Conservation (phyloP, 2,113 vertebrate genomes). For the Hirundichthys speculiger region DNA sequence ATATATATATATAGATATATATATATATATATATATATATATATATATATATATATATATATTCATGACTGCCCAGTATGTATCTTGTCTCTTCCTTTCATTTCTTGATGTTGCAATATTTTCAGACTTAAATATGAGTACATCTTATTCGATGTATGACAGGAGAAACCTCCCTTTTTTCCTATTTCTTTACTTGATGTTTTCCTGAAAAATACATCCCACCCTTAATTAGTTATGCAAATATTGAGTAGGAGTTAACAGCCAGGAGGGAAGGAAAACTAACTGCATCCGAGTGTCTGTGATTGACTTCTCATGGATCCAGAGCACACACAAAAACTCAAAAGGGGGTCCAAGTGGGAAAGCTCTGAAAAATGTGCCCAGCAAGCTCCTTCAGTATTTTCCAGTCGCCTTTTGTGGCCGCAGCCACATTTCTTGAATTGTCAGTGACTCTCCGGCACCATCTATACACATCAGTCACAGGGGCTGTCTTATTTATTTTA, state of each 20-base stretch:
- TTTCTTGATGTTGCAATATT: conserved; percentile 77
- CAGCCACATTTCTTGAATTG: conserved; percentile 85
- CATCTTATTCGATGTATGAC: conserved; percentile 70
- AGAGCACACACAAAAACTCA: conserved; percentile 79
- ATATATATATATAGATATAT: too few species aligned
- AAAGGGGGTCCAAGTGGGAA: conserved; percentile 82
- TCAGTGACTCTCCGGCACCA: conserved; percentile 82
- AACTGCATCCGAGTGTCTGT: conserved; percentile 64
- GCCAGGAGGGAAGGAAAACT: conserved; percentile 29
- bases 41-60: conserved; percentile 85
- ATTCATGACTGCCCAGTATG: conserved; percentile 79
- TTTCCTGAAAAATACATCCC: conserved; percentile 35
- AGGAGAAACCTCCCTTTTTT: conserved; percentile 47
- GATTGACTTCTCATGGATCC: conserved; percentile 83
- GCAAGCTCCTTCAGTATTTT: conserved; percentile 80
- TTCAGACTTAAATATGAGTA: conserved; percentile 66
- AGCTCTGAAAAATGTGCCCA: conserved; percentile 80
- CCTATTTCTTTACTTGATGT: conserved; percentile 49
- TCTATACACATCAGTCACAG: conserved; percentile 86
- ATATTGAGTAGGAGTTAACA: conserved; percentile 36
- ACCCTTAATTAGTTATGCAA: conserved; percentile 65
- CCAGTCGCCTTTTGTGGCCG: conserved; percentile 78
- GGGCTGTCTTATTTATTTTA: conserved; percentile 86
- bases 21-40: too few species aligned
- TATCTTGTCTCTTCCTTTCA: conserved; percentile 74